Conservation (phyloP, 2,888 invertebrate genomes). For the Xestia ashworthii region DNA sequence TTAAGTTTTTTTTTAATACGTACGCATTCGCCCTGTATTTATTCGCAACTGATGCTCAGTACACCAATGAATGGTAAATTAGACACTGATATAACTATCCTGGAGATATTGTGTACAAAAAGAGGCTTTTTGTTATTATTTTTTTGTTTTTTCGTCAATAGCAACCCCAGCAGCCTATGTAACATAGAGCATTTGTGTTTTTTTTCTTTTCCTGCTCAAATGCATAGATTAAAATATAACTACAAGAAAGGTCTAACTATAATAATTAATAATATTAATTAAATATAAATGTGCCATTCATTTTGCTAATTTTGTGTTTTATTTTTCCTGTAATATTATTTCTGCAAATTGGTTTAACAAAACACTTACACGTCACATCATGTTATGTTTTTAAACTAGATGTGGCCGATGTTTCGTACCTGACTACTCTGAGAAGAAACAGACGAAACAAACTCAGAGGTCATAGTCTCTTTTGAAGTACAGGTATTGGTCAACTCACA, state of each 20-base stretch:
- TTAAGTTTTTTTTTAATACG: constrained; percentile 73
- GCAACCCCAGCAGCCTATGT: constrained; percentile 78
- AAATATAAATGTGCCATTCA: constrained; percentile 91
- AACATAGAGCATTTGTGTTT: constrained; percentile 82
- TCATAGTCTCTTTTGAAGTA: too few species aligned
- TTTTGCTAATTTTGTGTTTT: constrained; percentile 90
- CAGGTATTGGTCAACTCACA: too few species aligned
- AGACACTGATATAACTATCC: constrained; percentile 78
- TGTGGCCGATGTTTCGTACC: background rate
- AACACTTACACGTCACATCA: too few species aligned
- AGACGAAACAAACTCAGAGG: too few species aligned
- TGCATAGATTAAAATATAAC: constrained; percentile 87
- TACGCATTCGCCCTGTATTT: constrained; percentile 76
- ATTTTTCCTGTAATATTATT: constrained; percentile 72
- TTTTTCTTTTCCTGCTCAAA: constrained; percentile 80
- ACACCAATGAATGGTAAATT: constrained; percentile 74
- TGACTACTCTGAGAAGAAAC: too few species aligned
- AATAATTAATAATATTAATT: constrained; percentile 91
- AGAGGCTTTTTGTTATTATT: constrained; percentile 83
- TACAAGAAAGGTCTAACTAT: constrained; percentile 90
- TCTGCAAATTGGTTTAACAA: too few species aligned
- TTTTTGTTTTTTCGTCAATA: constrained; percentile 74
- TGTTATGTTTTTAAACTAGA: too few species aligned
- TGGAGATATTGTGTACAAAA: constrained; percentile 82
- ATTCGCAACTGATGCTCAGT: constrained; percentile 80